Evolutionary conservation across 2,797 vertebrate genomes (phyloP).

Genomic region (Knipowitschia caucasica): DNA sequence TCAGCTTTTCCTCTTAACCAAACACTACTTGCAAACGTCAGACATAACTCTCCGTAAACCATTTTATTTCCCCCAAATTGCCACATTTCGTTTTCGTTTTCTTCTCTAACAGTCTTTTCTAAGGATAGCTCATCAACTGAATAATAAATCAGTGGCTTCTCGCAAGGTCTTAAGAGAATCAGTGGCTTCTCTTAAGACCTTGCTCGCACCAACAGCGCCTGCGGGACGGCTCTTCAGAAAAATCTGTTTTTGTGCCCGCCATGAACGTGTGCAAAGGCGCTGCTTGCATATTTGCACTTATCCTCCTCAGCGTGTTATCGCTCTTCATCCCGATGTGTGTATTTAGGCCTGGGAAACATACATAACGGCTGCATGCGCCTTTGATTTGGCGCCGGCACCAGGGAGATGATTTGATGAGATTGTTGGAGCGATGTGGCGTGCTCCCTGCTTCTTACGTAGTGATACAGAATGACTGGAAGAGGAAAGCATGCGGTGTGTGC

Average conservation of each 20-base stretch:
- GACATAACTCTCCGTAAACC: not conserved
- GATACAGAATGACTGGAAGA: constrained; percentile 43
- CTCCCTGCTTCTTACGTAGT: constrained; percentile 38
- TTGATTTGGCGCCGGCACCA: constrained; percentile 40
- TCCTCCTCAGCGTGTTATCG: constrained; percentile 11
- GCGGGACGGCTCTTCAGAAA: not conserved
- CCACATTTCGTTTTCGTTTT: constrained; percentile 11
- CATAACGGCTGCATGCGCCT: constrained; percentile 34
- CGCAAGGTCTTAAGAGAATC: too few relatives aligned
- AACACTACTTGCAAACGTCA: not conserved
- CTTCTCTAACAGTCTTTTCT: constrained; percentile 8
- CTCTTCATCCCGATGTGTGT: constrained; percentile 41
- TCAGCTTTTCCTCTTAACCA: not conserved
- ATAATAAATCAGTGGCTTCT: constrained; percentile 25
- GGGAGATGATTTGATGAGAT: constrained; percentile 46
- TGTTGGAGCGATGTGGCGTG: constrained; percentile 36
- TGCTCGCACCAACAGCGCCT: constrained; percentile 4
- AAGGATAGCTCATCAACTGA: constrained; percentile 30
- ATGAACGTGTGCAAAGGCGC: constrained; percentile 23
- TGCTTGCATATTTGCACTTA: constrained; percentile 12
- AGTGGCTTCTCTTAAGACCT: constrained; percentile 29
- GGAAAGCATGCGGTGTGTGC: constrained; percentile 8
- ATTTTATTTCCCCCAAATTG: not conserved
- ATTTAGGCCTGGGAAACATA: constrained; percentile 46
- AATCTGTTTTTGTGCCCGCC: not conserved